Conservation (phyloP, 2,888 invertebrate genomes). For the Aphidoletes aphidimyza region DNA sequence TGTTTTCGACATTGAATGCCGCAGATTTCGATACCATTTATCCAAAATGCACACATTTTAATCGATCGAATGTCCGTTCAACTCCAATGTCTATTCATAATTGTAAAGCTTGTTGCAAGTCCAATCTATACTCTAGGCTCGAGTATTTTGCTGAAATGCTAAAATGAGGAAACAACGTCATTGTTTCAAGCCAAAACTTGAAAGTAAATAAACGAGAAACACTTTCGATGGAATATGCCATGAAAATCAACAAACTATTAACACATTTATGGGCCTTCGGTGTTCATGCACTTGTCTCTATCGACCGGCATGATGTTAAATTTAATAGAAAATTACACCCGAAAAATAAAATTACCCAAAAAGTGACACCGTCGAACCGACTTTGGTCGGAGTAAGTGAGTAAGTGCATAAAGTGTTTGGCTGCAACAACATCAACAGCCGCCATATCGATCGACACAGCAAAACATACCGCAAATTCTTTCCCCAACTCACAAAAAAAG, state of each 20-base stretch:
- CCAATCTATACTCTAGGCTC: no score
- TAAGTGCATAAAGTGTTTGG: background rate
- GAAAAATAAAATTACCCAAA: conserved; percentile 34
- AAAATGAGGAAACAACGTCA: background rate
- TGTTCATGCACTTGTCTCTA: background rate
- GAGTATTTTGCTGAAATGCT: no score
- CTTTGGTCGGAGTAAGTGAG: background rate
- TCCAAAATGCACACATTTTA: background rate
- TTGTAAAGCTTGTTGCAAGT: background rate
- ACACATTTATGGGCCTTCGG: background rate
- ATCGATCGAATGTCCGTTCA: conserved; percentile 25
- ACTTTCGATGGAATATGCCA: background rate
- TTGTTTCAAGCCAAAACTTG: background rate
- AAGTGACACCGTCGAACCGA: conserved; percentile 3
- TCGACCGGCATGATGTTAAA: background rate
- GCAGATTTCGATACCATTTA: background rate
- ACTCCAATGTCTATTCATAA: conserved; percentile 36
- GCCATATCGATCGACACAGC: background rate
- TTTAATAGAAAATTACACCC: conserved; percentile 46
- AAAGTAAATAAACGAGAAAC: background rate
- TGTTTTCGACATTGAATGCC: conserved; percentile 5
- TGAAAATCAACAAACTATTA: conserved; percentile 3
- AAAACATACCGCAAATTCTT: conserved; percentile 36
- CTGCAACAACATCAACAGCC: background rate
- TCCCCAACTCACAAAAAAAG: conserved; percentile 12